Percentiles rank a stretch among this genome's conserved stretches.
Conservation (phyloP, 92 coral and sea anemone species). For the Epizoanthus illoricatus region DNA sequence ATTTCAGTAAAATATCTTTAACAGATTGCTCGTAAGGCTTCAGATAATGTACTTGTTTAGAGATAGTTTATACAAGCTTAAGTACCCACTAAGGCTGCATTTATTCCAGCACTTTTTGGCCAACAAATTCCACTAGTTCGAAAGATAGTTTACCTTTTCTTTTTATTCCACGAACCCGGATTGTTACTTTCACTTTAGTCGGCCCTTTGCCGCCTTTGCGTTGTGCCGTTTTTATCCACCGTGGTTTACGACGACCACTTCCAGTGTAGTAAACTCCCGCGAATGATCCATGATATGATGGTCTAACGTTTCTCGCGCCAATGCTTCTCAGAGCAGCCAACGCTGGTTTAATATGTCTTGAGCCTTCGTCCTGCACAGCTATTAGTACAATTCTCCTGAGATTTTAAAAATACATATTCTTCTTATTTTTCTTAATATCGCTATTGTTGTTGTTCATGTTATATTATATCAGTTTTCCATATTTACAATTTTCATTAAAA, state of each 20-base stretch:
- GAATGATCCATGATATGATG: slow-evolving; percentile 6
- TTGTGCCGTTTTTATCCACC: slow-evolving; percentile 26
- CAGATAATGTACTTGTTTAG: no score
- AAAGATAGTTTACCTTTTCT: slow-evolving; percentile 11
- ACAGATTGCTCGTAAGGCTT: no score
- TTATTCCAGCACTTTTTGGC: no score
- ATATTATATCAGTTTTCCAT: no score
- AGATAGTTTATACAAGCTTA: no score
- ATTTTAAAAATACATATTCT: not conserved
- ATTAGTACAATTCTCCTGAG: slow-evolving; percentile 20
- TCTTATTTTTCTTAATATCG: no score
- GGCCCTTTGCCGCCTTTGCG: slow-evolving; percentile 20
- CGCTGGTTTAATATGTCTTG: slow-evolving; percentile 21
- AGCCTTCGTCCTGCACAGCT: slow-evolving; percentile 32
- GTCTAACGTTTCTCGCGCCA: slow-evolving; percentile 9
- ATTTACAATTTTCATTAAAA: no score
- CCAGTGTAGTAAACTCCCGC: slow-evolving; percentile 31
- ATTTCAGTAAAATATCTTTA: no score
- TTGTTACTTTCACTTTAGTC: not conserved
- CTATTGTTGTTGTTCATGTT: no score
- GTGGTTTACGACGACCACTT: slow-evolving; percentile 21
- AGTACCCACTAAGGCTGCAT: no score
- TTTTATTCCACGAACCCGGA: slow-evolving; percentile 30
- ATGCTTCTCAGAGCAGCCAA: slow-evolving; percentile 9
- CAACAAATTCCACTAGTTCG: no score